These are phyloP conservation scores for Pachycephala philippinensis DNA, from an alignment of 2,113 vertebrate species.

Conservation along the genomic window DNA sequence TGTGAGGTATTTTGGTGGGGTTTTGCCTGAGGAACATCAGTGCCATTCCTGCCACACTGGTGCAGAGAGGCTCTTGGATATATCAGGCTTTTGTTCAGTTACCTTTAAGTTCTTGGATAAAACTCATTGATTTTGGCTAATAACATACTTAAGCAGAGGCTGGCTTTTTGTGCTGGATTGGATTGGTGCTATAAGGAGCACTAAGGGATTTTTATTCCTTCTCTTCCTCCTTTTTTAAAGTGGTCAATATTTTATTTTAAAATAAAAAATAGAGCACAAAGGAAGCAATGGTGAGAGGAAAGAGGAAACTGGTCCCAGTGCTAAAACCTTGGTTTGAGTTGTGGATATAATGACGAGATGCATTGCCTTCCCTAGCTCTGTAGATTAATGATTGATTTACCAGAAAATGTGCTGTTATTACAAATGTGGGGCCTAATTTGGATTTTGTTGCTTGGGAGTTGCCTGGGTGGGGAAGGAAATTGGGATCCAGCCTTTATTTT, in stretches of 20 bases:
- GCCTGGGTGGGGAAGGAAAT: slow-evolving; percentile 36
- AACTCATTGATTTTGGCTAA: background rate
- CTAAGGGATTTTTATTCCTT: background rate
- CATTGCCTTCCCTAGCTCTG: background rate
- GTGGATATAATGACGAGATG: background rate
- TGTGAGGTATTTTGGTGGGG: background rate
- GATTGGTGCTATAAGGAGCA: background rate
- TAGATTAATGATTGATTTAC: slow-evolving; percentile 11
- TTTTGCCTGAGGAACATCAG: background rate
- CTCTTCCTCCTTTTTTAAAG: background rate
- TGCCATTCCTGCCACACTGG: background rate
- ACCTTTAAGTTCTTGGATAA: background rate
- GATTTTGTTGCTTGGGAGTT: slow-evolving; percentile 32
- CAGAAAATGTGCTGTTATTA: slow-evolving; percentile 42
- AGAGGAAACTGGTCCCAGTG: background rate
- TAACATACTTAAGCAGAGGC: background rate
- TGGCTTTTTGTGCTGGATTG: background rate
- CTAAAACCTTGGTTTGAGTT: background rate
- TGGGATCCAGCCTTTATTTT: background rate
- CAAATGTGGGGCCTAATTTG: slow-evolving; percentile 4
- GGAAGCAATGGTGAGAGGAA: background rate
- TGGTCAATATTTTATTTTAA: background rate
- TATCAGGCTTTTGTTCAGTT: background rate
- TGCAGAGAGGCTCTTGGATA: background rate
- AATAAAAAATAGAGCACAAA: background rate